Evolutionary conservation across 2,113 vertebrate species (phyloP).

Genomic region (Rissa tridactyla): DNA sequence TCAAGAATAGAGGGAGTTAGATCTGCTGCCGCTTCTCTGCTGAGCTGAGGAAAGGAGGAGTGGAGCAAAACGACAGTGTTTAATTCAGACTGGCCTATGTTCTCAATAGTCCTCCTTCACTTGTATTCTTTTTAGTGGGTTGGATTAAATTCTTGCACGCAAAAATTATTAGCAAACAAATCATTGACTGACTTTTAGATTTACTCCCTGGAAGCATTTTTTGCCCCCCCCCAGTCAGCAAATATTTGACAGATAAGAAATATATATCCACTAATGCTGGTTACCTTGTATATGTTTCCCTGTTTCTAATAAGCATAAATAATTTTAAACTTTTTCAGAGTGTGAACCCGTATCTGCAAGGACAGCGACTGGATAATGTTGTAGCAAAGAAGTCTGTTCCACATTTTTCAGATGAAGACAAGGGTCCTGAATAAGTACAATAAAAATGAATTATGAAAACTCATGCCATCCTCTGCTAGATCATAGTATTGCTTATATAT

Average conservation of each 20-base stretch:
- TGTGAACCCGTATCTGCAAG: conserved; percentile 92
- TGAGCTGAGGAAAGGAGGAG: neutral
- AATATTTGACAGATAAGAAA: neutral
- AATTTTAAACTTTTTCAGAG: conserved; percentile 74
- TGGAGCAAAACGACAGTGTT: neutral
- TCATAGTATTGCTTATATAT: conserved; percentile 35
- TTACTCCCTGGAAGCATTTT: neutral
- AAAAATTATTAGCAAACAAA: neutral
- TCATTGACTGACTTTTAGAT: neutral
- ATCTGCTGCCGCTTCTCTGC: neutral
- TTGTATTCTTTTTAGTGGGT: neutral
- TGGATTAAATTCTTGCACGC: neutral
- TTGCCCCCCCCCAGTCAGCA: neutral
- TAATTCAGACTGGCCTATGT: neutral
- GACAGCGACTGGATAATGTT: conserved; percentile 92
- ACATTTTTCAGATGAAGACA: conserved; percentile 90
- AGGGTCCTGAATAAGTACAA: conserved; percentile 68
- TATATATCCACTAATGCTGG: neutral
- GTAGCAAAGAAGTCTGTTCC: conserved; percentile 98
- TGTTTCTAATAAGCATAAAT: neutral
- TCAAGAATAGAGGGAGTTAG: neutral
- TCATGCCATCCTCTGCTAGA: neutral
- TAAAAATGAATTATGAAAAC: conserved; percentile 42
- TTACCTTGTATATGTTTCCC: neutral
- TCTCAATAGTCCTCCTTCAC: neutral